Base-by-base conservation (phyloP, 1,140 invertebrate genomes). In the Anastrepha obliqua region DNA sequence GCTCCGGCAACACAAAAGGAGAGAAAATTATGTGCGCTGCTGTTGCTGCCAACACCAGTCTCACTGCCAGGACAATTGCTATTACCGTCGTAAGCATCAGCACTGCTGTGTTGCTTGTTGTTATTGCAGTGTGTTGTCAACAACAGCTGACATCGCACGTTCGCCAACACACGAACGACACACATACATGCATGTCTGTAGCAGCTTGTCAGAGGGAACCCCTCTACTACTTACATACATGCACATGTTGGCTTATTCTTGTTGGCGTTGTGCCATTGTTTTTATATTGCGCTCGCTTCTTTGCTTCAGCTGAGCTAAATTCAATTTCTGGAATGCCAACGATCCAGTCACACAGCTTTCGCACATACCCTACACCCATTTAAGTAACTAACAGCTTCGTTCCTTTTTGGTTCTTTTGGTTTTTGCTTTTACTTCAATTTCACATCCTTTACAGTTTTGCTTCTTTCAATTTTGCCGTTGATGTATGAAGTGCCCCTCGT, bases 91-190 rank as follows among this genome's bases (percentile, higher is more conserved):
- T 55, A 20, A 81, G 47, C 51, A 81, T 20, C 47, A 55, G 47
- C 47, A 47, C 2, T 58, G 74, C n/a, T 51, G n/a, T 20, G 15
- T 81, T 74, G 60, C 17, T 67, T 51, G 47, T 81, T 81, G 85
- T 86, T 86, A 62, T 86, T 62, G 85, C 58, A 86, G 55, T 15
- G 29, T 55, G 85, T 86, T 88, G 87, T 88, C 87, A 88, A 74
- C 87, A 88, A 88, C 87, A 88, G 87, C 87, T 88, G 87, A 88
- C 87, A 70, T n/a, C 20, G 47, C 65, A 47, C 64, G 44, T 42
- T 17, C 62, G 6, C 51, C n/a, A 55, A 87, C 7, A 87, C 44
- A 86, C 42, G 70, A 59, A 58, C 51, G 51, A 55, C 55, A 44
- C 20, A 87, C n/a, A 88, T 17, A 7, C 62, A 60, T 17, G n/a